Evolutionary conservation across 2,113 vertebrate species (phyloP).

Genomic region (Lethenteron camtschaticum): DNA sequence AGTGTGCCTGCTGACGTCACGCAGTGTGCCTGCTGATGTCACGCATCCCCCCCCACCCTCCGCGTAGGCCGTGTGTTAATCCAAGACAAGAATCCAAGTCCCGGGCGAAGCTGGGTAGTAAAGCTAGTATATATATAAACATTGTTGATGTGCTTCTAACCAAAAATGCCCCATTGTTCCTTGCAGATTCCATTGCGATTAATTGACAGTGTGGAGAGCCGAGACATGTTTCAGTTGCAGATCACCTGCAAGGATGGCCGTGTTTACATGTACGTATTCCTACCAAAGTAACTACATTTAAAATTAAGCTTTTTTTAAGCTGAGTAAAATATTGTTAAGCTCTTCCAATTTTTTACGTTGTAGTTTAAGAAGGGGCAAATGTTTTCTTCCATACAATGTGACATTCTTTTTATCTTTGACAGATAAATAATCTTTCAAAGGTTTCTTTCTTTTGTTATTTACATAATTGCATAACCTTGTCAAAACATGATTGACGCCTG

Average conservation of each 20-base stretch:
- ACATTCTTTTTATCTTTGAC: not conserved
- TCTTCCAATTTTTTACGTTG: not conserved
- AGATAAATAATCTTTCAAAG: not conserved
- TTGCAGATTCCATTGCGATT: constrained; percentile 83
- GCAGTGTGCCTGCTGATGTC: no score
- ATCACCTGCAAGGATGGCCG: constrained; percentile 90
- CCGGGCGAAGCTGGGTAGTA: no score
- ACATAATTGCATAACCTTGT: no score
- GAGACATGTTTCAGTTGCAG: constrained; percentile 97
- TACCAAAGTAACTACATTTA: not conserved
- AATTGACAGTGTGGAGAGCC: constrained; percentile 81
- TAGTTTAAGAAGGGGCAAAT: not conserved
- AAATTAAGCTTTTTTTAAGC: not conserved
- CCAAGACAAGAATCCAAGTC: no score
- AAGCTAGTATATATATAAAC: no score
- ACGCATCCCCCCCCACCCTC: no score
- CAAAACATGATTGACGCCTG: not conserved
- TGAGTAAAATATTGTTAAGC: no score
- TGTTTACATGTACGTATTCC: not conserved
- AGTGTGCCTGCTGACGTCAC: no score
- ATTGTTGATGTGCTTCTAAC: no score
- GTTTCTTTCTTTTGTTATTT: no score
- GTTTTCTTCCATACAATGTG: not conserved
- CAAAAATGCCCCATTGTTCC: constrained; percentile 11
- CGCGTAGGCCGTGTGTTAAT: no score